A percentile compares a stretch with the other conserved stretches of the same genome.
phyloP scores from a whole-genome alignment of 2,113 vertebrate genomes.

The Microtus richardsoni region DNA sequence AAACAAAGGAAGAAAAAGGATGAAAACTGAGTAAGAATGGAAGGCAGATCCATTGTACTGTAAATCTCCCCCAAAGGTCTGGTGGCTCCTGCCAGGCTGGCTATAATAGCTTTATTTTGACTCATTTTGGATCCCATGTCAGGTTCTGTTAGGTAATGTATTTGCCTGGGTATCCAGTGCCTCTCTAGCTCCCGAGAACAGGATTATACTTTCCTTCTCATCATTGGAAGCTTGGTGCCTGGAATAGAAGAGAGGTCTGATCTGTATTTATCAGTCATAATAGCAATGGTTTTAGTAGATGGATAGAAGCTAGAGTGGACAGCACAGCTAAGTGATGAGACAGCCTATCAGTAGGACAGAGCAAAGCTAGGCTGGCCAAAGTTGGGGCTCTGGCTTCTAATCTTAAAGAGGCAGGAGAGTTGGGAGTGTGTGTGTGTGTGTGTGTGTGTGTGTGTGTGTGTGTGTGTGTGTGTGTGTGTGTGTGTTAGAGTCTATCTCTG shows the following conservation, averaged over 20 bases:
- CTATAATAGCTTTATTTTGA: not conserved
- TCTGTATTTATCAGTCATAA: not conserved
- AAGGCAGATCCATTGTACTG: fast-evolving
- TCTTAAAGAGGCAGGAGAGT: not conserved
- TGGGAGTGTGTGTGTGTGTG: no score
- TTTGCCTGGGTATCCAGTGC: not conserved
- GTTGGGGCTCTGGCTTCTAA: not conserved
- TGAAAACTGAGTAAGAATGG: not conserved
- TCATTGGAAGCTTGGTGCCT: not conserved
- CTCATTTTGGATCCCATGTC: not conserved
- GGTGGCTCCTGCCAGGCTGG: no score
- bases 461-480: no score
- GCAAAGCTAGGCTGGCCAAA: not conserved
- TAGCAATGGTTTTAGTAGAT: not conserved
- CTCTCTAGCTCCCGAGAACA: not conserved
- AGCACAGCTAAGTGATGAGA: not conserved
- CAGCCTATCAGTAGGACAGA: not conserved
- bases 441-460: no score
- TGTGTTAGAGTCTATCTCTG: not conserved
- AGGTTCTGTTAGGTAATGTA: not conserved
- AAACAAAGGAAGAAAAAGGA: not conserved
- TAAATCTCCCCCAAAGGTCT: not conserved
- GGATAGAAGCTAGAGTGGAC: not conserved
- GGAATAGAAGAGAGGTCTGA: not conserved
- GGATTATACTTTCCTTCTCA: not conserved